phyloP scores from a whole-genome alignment of 2,797 vertebrate genomes.

The Rhinophrynus dorsalis region DNA sequence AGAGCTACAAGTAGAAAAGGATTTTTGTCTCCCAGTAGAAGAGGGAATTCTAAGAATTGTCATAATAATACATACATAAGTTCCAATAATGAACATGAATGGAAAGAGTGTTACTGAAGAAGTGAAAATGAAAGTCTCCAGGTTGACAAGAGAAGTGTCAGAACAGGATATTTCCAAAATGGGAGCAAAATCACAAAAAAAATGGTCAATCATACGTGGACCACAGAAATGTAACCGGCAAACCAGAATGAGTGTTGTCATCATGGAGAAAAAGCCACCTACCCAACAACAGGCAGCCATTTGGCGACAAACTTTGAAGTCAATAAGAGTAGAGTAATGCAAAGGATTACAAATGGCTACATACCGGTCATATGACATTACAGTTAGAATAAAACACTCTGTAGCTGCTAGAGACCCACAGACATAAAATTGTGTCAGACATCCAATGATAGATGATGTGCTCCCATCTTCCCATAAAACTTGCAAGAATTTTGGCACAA shows the following conservation, averaged over 20 bases:
- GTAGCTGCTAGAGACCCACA: slow-evolving; percentile 56
- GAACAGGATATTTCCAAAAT: slow-evolving; percentile 54
- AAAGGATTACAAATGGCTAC: slow-evolving; percentile 57
- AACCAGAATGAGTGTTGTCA: slow-evolving; percentile 47
- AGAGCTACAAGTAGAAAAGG: slow-evolving; percentile 57
- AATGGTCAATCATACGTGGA: slow-evolving; percentile 52
- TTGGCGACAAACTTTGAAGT: slow-evolving; percentile 33
- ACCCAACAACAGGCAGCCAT: slow-evolving; percentile 44
- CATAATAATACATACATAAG: slow-evolving; percentile 52
- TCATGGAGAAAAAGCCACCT: slow-evolving; percentile 51
- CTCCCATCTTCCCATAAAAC: no score
- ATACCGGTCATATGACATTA: slow-evolving; percentile 60
- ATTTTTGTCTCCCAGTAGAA: slow-evolving; percentile 50
- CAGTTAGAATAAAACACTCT: slow-evolving; percentile 56
- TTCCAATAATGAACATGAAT: slow-evolving; percentile 50
- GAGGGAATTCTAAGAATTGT: slow-evolving; percentile 52
- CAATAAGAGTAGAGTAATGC: slow-evolving; percentile 48
- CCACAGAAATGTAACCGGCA: slow-evolving; percentile 49
- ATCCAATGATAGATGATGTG: no score
- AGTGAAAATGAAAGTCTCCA: slow-evolving; percentile 45
- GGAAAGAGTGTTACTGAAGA: slow-evolving; percentile 24
- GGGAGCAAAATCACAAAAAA: slow-evolving; percentile 54
- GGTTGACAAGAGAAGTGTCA: slow-evolving; percentile 46
- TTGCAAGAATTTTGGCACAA: no score
- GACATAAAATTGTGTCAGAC: slow-evolving; percentile 58